These are phyloP conservation scores for Anniella stebbinsi DNA, from an alignment of 2,797 vertebrate genomes.

Conservation along the genomic window DNA sequence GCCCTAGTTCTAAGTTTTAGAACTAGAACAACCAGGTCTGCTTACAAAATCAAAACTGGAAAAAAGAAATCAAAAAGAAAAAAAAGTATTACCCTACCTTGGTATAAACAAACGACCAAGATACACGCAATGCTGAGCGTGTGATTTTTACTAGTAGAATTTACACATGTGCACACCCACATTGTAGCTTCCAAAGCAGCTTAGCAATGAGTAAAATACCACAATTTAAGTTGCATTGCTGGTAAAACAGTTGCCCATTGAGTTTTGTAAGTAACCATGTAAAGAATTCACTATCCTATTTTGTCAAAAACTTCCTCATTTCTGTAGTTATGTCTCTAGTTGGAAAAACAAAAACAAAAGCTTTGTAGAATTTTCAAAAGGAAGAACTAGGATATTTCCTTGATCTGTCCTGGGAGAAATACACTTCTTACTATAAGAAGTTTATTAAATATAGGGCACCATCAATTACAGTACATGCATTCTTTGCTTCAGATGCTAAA, in stretches of 20 bases:
- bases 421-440: background rate
- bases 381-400: background rate
- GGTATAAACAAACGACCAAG: background rate
- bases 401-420: background rate
- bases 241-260: background rate
- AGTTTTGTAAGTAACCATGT: background rate
- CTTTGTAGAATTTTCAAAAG: background rate
- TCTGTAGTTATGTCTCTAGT: background rate
- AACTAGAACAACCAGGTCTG: background rate
- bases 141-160: too few relatives aligned
- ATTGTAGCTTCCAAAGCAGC: background rate
- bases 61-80: too few relatives aligned
- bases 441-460: background rate
- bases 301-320: too few relatives aligned
- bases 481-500: background rate
- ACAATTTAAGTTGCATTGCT: background rate
- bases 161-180: background rate
- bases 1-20: too few relatives aligned
- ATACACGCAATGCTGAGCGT: background rate
- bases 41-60: background rate
- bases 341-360: background rate
- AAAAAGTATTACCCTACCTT: background rate
- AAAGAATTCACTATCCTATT: background rate
- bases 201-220: background rate
- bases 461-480: background rate